Conservation (phyloP, 2,888 invertebrate species). For the Melanostoma mellinum region DNA sequence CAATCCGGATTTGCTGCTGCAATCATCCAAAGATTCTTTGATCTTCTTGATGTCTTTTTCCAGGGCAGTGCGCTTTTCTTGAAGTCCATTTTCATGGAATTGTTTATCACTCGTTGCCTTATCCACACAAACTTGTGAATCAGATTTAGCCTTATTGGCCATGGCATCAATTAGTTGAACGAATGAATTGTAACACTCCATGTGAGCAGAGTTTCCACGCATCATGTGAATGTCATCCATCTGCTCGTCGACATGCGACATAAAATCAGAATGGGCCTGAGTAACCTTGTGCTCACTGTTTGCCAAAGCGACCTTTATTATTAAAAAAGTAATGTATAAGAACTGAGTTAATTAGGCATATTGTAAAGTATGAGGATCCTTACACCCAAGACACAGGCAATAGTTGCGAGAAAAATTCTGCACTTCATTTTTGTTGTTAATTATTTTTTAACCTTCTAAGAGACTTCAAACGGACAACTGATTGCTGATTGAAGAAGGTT, state of each 20-base stretch:
- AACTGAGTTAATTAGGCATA: neutral
- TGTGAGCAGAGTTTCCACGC: neutral
- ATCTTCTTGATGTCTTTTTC: constrained; percentile 50
- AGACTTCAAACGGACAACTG: constrained; percentile 16
- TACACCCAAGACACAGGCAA: constrained; percentile 17
- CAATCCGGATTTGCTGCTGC: constrained; percentile 53
- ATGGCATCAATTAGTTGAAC: constrained; percentile 29
- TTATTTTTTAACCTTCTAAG: neutral
- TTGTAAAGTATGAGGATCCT: neutral
- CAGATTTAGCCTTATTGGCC: constrained; percentile 57
- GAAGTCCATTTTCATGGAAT: constrained; percentile 52
- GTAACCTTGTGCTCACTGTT: neutral
- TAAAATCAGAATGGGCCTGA: neutral
- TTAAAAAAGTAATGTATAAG: neutral
- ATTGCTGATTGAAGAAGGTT: neutral
- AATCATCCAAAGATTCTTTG: constrained; percentile 45
- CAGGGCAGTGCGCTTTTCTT: constrained; percentile 41
- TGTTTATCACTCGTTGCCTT: constrained; percentile 36
- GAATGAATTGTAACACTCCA: constrained; percentile 30
- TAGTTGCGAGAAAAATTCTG: neutral
- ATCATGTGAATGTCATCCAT: neutral
- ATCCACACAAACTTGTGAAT: constrained; percentile 57
- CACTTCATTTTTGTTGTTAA: constrained; percentile 44
- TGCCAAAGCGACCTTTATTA: neutral
- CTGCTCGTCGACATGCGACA: constrained; percentile 1